Evolutionary conservation across 2,113 vertebrate species (phyloP), one percentile per base, ranked within the genome.

Genomic region (Tamias sibiricus): DNA sequence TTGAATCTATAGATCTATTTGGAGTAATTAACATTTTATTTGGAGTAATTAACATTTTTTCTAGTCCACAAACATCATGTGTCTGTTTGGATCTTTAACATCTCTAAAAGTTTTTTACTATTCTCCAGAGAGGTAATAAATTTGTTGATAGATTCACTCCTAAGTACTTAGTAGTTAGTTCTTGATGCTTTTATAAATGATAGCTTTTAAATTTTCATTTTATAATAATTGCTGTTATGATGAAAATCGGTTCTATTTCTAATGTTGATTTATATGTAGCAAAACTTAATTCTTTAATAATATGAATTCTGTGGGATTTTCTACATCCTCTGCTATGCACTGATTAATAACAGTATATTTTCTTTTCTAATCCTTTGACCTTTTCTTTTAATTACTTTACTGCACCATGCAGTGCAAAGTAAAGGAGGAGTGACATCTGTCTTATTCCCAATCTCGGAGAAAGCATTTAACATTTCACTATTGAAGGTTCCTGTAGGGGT

Each of bases 61-160:
- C 71, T 17, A 72, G 47, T 24, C 6, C 32, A 85, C 16, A 80
- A 13, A 59, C 16, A 37, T 7, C 30, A 24, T 85, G 20, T 85
- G 42, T 94, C 47, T 90, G 17, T 49, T 85, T 80, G 72, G 47
- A 35, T 77, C 28, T 94, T 12, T 82, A 81, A 40, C 86, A 54
- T 89, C 59, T 91, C 20, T 74, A 1, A 64, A 40, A 81, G 42
- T 87, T 71, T 37, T 86, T 16, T 94, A 79, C 44, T 85, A 76
- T 81, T 86, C 74, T 94, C 9, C 16, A 42, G 49, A 91, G n/a
- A 66, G 9, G 10, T 74, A 57, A 72, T 77, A 42, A 8, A 26
- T 52, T 72, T 87, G 81, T 95, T 66, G 24, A 81, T 75, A 84
- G 69, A 62, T 91, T 92, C 87, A 77, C 93, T 83, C 8, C 47